Evolutionary conservation across 2,797 vertebrate species (phyloP), one percentile per base, ranked within the genome.

Genomic region (Aselliscus stoliczkanus): DNA sequence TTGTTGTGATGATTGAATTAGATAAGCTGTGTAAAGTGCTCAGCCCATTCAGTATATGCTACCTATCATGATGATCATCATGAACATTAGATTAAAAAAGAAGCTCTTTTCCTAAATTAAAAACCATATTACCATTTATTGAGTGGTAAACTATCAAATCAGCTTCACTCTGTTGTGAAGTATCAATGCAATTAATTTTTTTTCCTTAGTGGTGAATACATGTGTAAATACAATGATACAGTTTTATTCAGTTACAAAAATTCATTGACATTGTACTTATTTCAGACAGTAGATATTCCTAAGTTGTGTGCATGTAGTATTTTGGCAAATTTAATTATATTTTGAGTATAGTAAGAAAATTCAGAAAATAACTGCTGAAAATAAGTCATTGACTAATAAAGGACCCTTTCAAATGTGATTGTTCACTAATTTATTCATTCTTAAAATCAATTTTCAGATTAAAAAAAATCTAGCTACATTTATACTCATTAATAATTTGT

Each of bases 381-480:
- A 84, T 93, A 85, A 88, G 91, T 85, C 15, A 29, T 52, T 80
- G 27, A 44, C 52, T 86, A 94, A 83, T 76, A 81, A 95, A 80
- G 58, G 42, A 73, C 14, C 29, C 21, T 94, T 92, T 94, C 79
- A 88, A 94, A 96, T 89, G 23, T 93, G 75, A 94, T 87, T 62
- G 31, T 17, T 75, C 8, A 58, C 34, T 92, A 85, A 67, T 77
- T 94, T 82, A 81, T 85, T 94, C 44, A 77, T 80, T 76, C 54
- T 96, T 93, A 84, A 96, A 70, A 87, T 94, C 39, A 42, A 3
- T 92, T 96, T 87, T 96, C 62, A 76, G 7, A 88, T 54, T 93
- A 75, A 77, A 87, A 82, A 27, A 88, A 82, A 88, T 81, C 14
- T 81, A 73, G 50, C 34, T 84, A 25, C 7, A 54, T 85, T 88